These are phyloP conservation scores for Chloroceryle inda DNA, from an alignment of 2,797 vertebrate species.

Conservation along the genomic window DNA sequence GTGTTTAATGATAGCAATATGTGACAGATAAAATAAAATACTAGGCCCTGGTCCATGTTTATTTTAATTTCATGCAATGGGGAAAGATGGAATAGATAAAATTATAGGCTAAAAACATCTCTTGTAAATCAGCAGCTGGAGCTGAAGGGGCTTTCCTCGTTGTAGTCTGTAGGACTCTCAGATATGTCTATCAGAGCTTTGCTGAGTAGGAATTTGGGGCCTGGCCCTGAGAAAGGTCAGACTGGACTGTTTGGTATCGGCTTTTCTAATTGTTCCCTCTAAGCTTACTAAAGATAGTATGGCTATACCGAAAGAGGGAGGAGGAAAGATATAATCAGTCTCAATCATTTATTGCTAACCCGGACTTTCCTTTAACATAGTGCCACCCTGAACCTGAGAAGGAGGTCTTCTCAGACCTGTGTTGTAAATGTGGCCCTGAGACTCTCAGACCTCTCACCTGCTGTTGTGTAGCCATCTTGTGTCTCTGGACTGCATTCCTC, in stretches of 20 bases:
- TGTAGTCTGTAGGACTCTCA: not conserved
- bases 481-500: not conserved
- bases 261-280: not conserved
- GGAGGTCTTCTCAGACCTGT: not conserved
- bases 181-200: not conserved
- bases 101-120: slow-evolving; percentile 35
- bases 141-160: slow-evolving; percentile 10
- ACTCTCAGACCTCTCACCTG: not conserved
- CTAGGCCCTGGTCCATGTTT: slow-evolving; percentile 75
- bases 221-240: not conserved
- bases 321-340: not conserved
- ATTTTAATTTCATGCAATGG: slow-evolving; percentile 77
- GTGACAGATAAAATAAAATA: slow-evolving; percentile 80
- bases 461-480: not conserved
- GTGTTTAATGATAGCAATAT: slow-evolving; percentile 80
- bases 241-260: not conserved
- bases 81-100: slow-evolving; percentile 66
- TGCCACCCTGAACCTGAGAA: not conserved
- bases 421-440: not conserved
- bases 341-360: not conserved
- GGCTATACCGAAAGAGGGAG: not conserved
- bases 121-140: slow-evolving; percentile 26
- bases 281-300: not conserved
- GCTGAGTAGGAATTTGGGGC: not conserved
- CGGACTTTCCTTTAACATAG: not conserved